These are phyloP conservation scores for Tenthredo notha DNA, from an alignment of 2,888 invertebrate genomes.

Conservation along the genomic window DNA sequence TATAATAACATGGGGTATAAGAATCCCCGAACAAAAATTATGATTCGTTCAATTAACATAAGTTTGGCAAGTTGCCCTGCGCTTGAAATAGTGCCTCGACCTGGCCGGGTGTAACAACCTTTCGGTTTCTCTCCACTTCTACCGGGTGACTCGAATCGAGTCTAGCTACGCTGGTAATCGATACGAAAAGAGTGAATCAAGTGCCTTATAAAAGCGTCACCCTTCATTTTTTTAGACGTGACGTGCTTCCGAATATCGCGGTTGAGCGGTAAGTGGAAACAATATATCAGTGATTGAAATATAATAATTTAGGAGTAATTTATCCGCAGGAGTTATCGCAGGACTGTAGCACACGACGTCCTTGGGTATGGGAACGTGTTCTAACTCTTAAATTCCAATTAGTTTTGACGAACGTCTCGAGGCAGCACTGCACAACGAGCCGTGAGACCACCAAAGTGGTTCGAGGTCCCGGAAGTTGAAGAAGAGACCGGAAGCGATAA, in stretches of 20 bases:
- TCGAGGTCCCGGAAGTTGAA: constrained; percentile 44
- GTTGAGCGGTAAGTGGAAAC: not conserved
- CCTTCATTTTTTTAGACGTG: not conserved
- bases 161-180: not conserved
- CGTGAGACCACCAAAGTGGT: constrained; percentile 49
- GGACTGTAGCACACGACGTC: not conserved
- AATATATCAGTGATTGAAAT: not conserved
- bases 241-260: not conserved
- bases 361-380: constrained; percentile 24
- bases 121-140: constrained; percentile 64
- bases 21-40: constrained; percentile 63
- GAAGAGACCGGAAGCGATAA: constrained; percentile 52
- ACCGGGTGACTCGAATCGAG: constrained; percentile 38
- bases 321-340: not conserved
- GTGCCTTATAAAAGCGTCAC: not conserved
- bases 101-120: constrained; percentile 74
- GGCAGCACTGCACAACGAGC: not conserved
- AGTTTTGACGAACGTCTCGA: constrained; percentile 12
- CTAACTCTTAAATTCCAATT: constrained; percentile 30
- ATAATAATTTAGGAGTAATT: not conserved
- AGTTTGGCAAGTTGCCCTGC: constrained; percentile 74
- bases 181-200: not conserved
- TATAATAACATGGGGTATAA: constrained; percentile 2
- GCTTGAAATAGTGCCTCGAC: constrained; percentile 72
- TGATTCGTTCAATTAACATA: constrained; percentile 74